A percentile compares a stretch with the other conserved stretches of the same genome.
These are phyloP conservation scores for Corticium candelabrum DNA, from an alignment of 37 sponge, comb jelly and placozoan species.

Conservation along the genomic window DNA sequence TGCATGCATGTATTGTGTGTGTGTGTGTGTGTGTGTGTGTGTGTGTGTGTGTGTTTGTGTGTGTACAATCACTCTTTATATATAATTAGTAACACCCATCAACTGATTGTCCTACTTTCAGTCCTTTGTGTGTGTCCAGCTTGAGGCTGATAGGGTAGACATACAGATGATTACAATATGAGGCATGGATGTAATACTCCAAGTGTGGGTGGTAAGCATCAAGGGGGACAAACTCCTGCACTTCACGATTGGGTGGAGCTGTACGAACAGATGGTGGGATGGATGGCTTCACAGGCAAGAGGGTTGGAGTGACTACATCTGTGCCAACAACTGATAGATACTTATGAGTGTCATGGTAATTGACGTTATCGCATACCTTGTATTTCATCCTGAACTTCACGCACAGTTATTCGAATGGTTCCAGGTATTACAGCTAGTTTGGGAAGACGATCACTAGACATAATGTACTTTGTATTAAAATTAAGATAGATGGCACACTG, in stretches of 20 bases:
- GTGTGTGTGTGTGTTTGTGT: no score
- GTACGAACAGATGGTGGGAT: background rate
- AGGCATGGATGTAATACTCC: constrained; percentile 38
- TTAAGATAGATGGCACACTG: no score
- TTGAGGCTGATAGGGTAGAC: constrained; percentile 74
- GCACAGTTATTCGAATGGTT: background rate
- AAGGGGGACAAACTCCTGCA: constrained; percentile 68
- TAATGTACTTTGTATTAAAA: background rate
- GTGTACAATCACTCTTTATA: no score
- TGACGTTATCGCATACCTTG: background rate
- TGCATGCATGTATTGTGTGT: no score
- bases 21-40: no score
- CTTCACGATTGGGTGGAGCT: constrained; percentile 40
- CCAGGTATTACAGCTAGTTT: background rate
- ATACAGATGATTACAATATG: constrained; percentile 63
- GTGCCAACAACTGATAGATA: background rate
- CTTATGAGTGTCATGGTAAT: background rate
- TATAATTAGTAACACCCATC: no score
- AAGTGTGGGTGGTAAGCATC: constrained; percentile 53
- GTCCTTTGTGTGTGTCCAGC: constrained; percentile 57
- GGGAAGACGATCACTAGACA: background rate
- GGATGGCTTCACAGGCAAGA: constrained; percentile 33
- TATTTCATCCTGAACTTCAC: background rate
- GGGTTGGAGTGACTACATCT: constrained; percentile 42
- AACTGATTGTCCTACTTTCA: background rate